These are phyloP conservation scores for Knipowitschia caucasica DNA, from an alignment of 2,797 vertebrate species.

Conservation along the genomic window DNA sequence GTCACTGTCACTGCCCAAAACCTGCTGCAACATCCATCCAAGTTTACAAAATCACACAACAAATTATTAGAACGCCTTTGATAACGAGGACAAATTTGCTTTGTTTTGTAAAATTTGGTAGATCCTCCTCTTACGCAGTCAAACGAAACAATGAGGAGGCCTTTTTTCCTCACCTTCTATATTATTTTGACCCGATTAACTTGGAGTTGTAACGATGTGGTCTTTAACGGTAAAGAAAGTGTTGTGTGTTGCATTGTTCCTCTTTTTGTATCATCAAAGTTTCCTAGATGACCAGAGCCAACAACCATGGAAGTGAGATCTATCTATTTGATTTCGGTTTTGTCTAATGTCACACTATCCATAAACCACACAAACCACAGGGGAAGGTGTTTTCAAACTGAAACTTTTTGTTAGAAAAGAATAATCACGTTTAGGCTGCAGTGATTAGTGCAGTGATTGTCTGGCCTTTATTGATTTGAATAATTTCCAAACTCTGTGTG, in stretches of 20 bases:
- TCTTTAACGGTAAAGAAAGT: conserved; percentile 45
- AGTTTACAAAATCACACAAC: conserved; percentile 63
- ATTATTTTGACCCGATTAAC: background rate
- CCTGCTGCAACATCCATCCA: conserved; percentile 70
- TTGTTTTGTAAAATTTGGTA: background rate
- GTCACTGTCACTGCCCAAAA: conserved; percentile 66
- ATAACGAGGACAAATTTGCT: background rate
- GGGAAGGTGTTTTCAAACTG: background rate
- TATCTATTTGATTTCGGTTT: background rate
- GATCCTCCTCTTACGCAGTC: background rate
- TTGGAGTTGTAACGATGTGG: background rate
- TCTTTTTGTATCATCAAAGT: conserved; percentile 55
- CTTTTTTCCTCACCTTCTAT: too few species aligned
- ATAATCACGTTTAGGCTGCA: too few species aligned
- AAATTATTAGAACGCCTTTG: conserved; percentile 26
- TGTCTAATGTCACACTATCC: background rate
- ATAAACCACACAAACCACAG: background rate
- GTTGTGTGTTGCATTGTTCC: conserved; percentile 46
- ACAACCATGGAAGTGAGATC: conserved; percentile 56
- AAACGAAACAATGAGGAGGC: background rate
- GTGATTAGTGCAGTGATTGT: too few species aligned
- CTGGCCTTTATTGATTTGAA: too few species aligned
- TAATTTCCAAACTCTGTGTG: too few species aligned
- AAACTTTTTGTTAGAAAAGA: background rate
- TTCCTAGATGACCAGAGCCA: conserved; percentile 69